A percentile compares a stretch with the other conserved stretches of the same genome.
Evolutionary conservation across 2,888 invertebrate species (phyloP).

Genomic region (Trachelus iudaicus): DNA sequence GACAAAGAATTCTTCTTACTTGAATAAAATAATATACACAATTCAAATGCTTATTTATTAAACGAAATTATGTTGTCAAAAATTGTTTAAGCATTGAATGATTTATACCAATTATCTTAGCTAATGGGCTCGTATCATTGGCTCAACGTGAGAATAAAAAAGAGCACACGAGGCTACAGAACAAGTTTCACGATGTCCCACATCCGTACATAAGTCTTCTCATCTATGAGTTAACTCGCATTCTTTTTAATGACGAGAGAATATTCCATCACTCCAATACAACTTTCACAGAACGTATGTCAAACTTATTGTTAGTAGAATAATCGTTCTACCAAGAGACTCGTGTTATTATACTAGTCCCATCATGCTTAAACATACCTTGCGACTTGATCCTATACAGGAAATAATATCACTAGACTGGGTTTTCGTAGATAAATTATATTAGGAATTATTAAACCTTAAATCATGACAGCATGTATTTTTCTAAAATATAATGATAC

Average conservation of each 20-base stretch:
- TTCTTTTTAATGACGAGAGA: neutral
- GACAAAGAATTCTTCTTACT: neutral
- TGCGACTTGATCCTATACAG: neutral
- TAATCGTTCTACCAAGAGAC: neutral
- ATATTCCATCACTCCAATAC: neutral
- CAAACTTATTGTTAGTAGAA: neutral
- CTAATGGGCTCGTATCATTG: neutral
- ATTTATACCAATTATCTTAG: neutral
- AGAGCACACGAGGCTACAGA: neutral
- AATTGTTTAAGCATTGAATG: neutral
- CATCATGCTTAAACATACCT: neutral
- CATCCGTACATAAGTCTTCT: neutral
- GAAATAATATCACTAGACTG: neutral
- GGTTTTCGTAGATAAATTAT: neutral
- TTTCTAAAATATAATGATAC: neutral
- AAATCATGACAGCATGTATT: neutral
- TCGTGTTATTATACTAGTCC: neutral
- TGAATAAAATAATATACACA: neutral
- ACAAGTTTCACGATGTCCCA: neutral
- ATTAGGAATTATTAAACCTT: neutral
- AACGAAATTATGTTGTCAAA: neutral
- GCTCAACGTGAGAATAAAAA: neutral
- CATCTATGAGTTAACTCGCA: neutral
- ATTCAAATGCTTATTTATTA: neutral
- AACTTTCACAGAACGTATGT: neutral